Evolutionary conservation across 2,797 vertebrate genomes (phyloP).

Genomic region (Adrianichthys oophorus): DNA sequence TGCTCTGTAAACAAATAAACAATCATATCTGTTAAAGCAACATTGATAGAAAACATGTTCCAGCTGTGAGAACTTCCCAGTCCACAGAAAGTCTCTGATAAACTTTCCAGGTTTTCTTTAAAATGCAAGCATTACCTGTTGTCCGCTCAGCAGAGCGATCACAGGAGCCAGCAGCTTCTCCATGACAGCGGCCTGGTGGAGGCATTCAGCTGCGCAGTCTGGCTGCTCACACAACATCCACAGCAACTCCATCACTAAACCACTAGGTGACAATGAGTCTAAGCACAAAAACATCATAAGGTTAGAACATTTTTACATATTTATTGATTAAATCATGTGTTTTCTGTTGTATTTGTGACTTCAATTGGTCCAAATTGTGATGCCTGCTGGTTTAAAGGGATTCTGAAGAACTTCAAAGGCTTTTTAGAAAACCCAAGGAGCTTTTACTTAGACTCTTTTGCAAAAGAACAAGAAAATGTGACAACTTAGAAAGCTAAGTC

Average conservation of each 20-base stretch:
- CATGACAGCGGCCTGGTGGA: constrained; percentile 80
- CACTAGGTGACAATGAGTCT: constrained; percentile 86
- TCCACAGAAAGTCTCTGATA: too few species aligned
- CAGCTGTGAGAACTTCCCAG: background rate
- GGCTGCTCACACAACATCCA: constrained; percentile 87
- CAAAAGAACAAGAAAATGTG: too few species aligned
- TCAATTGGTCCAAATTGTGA: too few species aligned
- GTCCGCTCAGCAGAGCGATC: constrained; percentile 78
- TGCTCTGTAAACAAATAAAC: constrained; percentile 16
- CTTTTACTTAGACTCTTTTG: too few species aligned
- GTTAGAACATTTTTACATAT: background rate
- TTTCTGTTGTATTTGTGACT: too few species aligned
- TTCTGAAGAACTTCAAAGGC: too few species aligned
- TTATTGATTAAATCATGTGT: too few species aligned
- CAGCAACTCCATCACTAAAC: constrained; percentile 86
- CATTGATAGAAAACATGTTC: background rate
- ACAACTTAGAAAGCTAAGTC: too few species aligned
- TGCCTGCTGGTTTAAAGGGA: too few species aligned
- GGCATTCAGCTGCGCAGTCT: constrained; percentile 84
- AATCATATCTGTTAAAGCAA: background rate
- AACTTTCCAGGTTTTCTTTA: background rate
- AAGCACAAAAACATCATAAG: constrained; percentile 17
- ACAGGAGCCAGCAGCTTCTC: constrained; percentile 85
- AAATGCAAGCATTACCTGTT: constrained; percentile 68
- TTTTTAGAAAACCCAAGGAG: too few species aligned